Percentiles rank a stretch among this genome's conserved stretches.
Evolutionary conservation across 2,113 vertebrate species (phyloP).

Genomic region (Coturnix japonica): DNA sequence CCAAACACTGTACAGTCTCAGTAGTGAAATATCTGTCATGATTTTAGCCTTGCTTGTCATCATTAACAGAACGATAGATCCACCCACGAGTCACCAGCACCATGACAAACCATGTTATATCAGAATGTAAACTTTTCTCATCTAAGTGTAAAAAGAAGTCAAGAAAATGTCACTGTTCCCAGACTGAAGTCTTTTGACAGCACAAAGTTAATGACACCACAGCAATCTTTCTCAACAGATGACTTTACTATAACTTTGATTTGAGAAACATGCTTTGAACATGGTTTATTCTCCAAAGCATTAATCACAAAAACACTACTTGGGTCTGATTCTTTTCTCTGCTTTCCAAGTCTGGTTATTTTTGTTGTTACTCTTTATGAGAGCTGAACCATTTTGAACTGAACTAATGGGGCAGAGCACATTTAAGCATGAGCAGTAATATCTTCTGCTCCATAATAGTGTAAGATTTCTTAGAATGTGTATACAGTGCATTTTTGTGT

Average conservation of each 20-base stretch:
- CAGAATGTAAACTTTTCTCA: conserved; percentile 42
- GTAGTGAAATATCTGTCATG: not conserved
- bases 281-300: not conserved
- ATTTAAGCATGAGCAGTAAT: not conserved
- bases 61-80: not conserved
- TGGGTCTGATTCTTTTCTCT: not conserved
- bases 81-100: not conserved
- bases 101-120: conserved; percentile 12
- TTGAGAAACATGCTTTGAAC: conserved; percentile 23
- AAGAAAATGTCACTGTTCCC: conserved; percentile 41
- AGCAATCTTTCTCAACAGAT: conserved; percentile 37
- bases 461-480: not conserved
- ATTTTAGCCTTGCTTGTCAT: conserved; percentile 40
- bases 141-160: conserved; percentile 34
- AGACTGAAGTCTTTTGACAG: conserved; percentile 49
- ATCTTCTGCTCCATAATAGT: not conserved
- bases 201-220: conserved; percentile 36
- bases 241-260: conserved; percentile 35
- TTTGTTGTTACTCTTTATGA: not conserved
- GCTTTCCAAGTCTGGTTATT: not conserved
- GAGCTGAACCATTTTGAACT: not conserved
- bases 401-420: not conserved
- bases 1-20: not conserved
- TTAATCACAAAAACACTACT: not conserved
- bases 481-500: not conserved